Conservation (phyloP, 1,140 invertebrate species). For the Callitettix versicolor region DNA sequence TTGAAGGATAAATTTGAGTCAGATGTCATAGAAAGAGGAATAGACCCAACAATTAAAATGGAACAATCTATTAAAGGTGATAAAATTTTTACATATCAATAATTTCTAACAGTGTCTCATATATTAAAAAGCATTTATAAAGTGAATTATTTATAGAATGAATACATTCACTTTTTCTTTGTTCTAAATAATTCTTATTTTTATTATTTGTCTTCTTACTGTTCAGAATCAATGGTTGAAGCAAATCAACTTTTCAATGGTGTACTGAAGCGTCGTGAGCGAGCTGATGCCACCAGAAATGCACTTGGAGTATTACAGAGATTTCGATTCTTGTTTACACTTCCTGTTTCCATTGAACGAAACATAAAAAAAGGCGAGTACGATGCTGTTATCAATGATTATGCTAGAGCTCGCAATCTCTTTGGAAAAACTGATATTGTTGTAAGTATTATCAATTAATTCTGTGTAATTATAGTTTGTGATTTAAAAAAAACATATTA, state of each 20-base stretch:
- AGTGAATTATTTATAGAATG: not conserved
- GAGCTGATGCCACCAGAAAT: slow-evolving; percentile 90
- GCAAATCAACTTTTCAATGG: slow-evolving; percentile 91
- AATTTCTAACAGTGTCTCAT: not conserved
- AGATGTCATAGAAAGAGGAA: slow-evolving; percentile 62
- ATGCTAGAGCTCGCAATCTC: slow-evolving; percentile 87
- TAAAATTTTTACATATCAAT: too few relatives aligned
- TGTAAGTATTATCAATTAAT: slow-evolving; percentile 38
- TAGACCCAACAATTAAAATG: slow-evolving; percentile 61
- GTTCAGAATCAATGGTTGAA: slow-evolving; percentile 74
- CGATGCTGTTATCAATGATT: slow-evolving; percentile 96
- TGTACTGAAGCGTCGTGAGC: slow-evolving; percentile 84
- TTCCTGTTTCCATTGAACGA: slow-evolving; percentile 86
- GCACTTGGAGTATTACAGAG: slow-evolving; percentile 85
- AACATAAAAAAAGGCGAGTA: slow-evolving; percentile 93
- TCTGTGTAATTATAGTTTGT: not conserved
- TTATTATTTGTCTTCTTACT: slow-evolving; percentile 12
- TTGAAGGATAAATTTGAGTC: slow-evolving; percentile 73
- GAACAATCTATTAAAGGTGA: slow-evolving; percentile 67
- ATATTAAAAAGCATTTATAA: slow-evolving; percentile 8
- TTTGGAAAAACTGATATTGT: slow-evolving; percentile 90
- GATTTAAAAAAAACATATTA: not conserved
- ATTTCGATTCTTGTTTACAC: slow-evolving; percentile 86
- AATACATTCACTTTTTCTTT: too few relatives aligned
- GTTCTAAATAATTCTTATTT: too few relatives aligned